phyloP scores from a whole-genome alignment of 2,797 vertebrate genomes.

The Melanotaenia trifasciata region DNA sequence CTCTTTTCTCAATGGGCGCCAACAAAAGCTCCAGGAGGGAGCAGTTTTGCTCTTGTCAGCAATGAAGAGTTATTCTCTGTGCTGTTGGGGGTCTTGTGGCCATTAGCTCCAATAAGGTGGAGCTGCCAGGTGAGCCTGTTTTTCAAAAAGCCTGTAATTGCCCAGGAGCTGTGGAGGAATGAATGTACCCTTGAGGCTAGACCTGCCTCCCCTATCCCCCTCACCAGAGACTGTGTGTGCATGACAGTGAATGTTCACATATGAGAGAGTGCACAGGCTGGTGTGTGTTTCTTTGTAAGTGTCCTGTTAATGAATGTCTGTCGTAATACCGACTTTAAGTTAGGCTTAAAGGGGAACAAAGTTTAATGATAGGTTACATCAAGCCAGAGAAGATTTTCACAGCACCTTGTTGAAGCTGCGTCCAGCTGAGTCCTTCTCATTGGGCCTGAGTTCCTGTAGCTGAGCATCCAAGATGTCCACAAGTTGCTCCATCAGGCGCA shows the following conservation, averaged over 20 bases:
- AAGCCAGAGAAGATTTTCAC: conserved; percentile 43
- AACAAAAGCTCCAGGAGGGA: conserved; percentile 51
- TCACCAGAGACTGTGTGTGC: conserved; percentile 39
- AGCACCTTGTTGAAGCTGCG: conserved; percentile 98
- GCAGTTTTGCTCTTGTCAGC: conserved; percentile 63
- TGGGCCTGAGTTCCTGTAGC: conserved; percentile 94
- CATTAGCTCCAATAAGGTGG: conserved; percentile 73
- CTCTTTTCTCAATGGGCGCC: conserved; percentile 45
- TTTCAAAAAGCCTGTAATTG: conserved; percentile 77
- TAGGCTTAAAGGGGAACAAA: conserved; percentile 25
- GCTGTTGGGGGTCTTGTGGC: conserved; percentile 57
- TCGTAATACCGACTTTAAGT: conserved; percentile 49
- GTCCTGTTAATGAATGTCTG: conserved; percentile 65
- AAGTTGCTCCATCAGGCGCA: conserved; percentile 97
- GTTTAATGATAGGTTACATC: conserved; percentile 52
- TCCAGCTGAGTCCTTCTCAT: conserved; percentile 96
- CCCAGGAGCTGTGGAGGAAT: conserved; percentile 62
- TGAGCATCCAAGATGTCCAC: conserved; percentile 98
- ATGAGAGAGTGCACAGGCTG: background rate
- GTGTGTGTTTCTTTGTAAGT: conserved; percentile 28
- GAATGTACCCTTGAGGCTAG: conserved; percentile 62
- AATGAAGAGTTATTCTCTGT: conserved; percentile 61
- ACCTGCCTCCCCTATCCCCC: conserved; percentile 47
- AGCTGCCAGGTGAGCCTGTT: conserved; percentile 72
- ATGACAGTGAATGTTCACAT: conserved; percentile 18